phyloP scores from a whole-genome alignment of 1,140 invertebrate species.

The Triops cancriformis region DNA sequence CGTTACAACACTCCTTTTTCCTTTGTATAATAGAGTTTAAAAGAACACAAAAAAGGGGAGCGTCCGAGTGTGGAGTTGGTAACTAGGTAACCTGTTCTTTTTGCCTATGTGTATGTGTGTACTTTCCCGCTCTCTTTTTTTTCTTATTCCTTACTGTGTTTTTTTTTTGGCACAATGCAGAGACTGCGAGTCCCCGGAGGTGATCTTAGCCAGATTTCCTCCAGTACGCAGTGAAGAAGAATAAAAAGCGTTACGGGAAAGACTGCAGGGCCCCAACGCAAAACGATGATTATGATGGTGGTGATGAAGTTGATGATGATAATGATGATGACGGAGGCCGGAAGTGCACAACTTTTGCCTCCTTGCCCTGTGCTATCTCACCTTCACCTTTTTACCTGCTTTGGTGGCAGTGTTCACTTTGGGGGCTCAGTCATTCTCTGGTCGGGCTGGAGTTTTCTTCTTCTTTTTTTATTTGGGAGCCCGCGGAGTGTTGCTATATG shows the following conservation, averaged over 20 bases:
- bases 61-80: neutral
- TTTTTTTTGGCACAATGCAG: neutral
- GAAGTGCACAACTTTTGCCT: neutral
- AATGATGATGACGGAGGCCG: neutral
- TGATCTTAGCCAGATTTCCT: neutral
- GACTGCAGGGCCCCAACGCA: neutral
- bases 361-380: constrained; percentile 3
- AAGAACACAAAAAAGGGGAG: neutral
- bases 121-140: neutral
- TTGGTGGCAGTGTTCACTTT: neutral
- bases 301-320: neutral
- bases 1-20: neutral
- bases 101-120: too few relatives aligned
- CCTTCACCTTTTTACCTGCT: constrained; percentile 11
- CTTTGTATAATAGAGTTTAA: neutral
- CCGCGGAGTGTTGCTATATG: neutral
- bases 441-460: too few relatives aligned
- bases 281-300: neutral
- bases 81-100: neutral
- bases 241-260: neutral
- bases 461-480: neutral
- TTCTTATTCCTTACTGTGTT: neutral
- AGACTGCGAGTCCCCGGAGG: neutral
- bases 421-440: neutral
- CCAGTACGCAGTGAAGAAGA: neutral